phyloP scores from a whole-genome alignment of 2,797 vertebrate genomes.

The Serranus cabrilla region DNA sequence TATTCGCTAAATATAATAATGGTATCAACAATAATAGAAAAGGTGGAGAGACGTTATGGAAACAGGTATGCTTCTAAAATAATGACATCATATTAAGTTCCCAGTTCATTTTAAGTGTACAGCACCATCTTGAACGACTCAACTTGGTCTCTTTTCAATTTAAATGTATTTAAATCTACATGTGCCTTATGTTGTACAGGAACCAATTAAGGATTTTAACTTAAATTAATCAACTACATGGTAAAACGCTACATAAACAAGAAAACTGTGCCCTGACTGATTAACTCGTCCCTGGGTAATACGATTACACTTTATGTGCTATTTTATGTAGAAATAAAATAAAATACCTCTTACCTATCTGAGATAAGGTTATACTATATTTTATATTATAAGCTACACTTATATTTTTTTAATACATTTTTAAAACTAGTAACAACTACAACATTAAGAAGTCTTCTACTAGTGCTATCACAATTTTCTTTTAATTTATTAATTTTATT shows the following conservation, averaged over 20 bases:
- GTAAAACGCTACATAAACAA: background rate
- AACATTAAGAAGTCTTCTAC: background rate
- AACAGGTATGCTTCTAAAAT: background rate
- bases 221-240: slow-evolving; percentile 11
- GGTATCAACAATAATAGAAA: background rate
- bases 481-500: background rate
- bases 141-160: background rate
- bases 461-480: background rate
- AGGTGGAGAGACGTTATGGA: background rate
- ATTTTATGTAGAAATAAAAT: background rate
- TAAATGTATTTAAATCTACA: background rate
- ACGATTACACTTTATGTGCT: background rate
- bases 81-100: background rate
- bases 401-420: background rate
- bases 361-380: background rate
- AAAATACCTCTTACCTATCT: background rate
- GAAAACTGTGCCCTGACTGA: background rate
- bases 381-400: background rate
- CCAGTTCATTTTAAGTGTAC: background rate
- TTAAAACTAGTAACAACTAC: background rate
- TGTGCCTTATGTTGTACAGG: too few species aligned
- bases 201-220: background rate
- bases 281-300: background rate
- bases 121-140: background rate
- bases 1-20: background rate